These are phyloP conservation scores for Alosa alosa DNA, from an alignment of 2,113 vertebrate genomes.

Conservation along the genomic window DNA sequence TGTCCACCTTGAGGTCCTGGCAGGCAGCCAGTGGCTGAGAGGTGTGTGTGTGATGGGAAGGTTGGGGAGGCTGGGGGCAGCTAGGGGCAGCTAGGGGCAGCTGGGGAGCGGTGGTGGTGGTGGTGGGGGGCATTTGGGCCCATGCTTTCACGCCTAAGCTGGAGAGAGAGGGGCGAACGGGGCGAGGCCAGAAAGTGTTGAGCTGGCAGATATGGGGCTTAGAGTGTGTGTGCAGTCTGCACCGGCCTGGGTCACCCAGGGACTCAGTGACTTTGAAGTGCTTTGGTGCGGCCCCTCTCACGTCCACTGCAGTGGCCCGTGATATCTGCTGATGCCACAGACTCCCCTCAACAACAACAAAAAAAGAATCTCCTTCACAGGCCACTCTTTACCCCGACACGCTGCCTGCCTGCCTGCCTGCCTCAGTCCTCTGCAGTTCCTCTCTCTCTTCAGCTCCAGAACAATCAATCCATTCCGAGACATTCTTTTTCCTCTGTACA, in stretches of 20 bases:
- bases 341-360: not conserved
- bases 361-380: constrained; percentile 16
- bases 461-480: not conserved
- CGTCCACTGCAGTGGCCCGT: constrained; percentile 29
- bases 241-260: constrained; percentile 19
- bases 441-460: not conserved
- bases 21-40: constrained; percentile 22
- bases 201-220: constrained; percentile 34
- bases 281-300: not conserved
- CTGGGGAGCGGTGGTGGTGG: not conserved
- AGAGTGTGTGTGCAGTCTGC: not conserved
- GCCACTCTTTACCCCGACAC: not conserved
- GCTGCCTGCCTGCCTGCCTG: not conserved
- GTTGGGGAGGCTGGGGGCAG: constrained; percentile 1
- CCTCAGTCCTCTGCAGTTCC: not conserved
- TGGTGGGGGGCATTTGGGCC: constrained; percentile 18
- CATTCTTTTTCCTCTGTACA: not conserved
- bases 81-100: not conserved
- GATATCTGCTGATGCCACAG: constrained; percentile 40
- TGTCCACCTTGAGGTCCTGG: constrained; percentile 19
- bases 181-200: constrained; percentile 32
- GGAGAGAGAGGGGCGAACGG: not conserved
- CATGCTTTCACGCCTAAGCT: not conserved
- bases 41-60: constrained; percentile 28
- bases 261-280: constrained; percentile 28